Evolutionary conservation across 2,888 invertebrate genomes (phyloP).

Genomic region (Drosophila fulvimacula): DNA sequence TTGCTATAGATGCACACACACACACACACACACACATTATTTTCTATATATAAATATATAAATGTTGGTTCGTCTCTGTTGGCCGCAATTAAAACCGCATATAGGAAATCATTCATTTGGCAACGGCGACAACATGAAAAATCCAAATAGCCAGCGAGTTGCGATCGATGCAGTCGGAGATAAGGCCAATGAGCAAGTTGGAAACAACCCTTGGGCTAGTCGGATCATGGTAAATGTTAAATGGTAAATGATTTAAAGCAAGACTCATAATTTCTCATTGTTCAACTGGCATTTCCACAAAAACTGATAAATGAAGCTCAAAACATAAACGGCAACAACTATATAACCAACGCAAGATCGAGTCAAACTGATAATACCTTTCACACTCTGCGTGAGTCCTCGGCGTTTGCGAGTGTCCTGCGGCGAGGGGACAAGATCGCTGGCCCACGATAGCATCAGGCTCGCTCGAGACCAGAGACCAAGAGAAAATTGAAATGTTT

Average conservation of each 20-base stretch:
- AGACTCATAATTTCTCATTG: constrained; percentile 81
- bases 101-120: constrained; percentile 71
- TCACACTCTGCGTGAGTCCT: constrained; percentile 78
- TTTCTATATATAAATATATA: background rate
- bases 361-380: constrained; percentile 76
- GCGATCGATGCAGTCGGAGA: constrained; percentile 51
- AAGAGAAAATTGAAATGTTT: constrained; percentile 64
- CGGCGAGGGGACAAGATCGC: constrained; percentile 57
- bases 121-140: constrained; percentile 56
- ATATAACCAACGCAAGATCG: constrained; percentile 56
- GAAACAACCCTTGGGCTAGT: constrained; percentile 55
- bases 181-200: constrained; percentile 57
- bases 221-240: constrained; percentile 34
- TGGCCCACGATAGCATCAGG: constrained; percentile 49
- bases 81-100: constrained; percentile 81
- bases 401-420: constrained; percentile 54
- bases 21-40: background rate
- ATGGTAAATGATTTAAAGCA: constrained; percentile 78
- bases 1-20: constrained; percentile 22
- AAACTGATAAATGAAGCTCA: constrained; percentile 73
- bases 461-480: constrained; percentile 18
- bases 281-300: constrained; percentile 67
- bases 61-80: constrained; percentile 25
- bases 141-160: constrained; percentile 41
- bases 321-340: constrained; percentile 73